phyloP scores from a whole-genome alignment of 2,888 invertebrate genomes.

The Tetranychus truncatus region DNA sequence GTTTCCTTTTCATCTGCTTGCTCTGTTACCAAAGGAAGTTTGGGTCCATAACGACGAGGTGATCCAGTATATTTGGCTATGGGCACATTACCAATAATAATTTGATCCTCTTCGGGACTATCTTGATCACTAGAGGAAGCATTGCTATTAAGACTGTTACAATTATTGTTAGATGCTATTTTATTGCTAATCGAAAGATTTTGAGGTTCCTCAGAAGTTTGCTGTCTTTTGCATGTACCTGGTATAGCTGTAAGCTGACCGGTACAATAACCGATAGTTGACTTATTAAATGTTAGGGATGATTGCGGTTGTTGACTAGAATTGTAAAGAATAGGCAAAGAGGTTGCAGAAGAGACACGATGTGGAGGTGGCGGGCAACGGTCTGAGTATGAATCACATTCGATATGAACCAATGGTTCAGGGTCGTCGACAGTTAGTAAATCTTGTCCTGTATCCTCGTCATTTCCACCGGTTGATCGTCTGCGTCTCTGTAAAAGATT shows the following conservation, averaged over 20 bases:
- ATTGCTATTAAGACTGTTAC: not conserved
- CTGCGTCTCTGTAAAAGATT: not conserved
- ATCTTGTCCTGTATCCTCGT: not conserved
- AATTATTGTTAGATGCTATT: not conserved
- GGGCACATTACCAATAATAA: constrained; percentile 57
- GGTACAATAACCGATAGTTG: not conserved
- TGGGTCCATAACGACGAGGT: constrained; percentile 56
- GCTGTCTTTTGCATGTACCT: not conserved
- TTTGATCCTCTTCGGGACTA: not conserved
- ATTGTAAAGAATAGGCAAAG: not conserved
- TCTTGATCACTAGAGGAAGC: not conserved
- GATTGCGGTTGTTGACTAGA: not conserved
- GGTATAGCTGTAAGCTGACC: not conserved
- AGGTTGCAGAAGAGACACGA: not conserved
- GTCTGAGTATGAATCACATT: not conserved
- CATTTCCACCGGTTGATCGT: not conserved
- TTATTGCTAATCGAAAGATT: not conserved
- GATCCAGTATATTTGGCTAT: constrained; percentile 84
- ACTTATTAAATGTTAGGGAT: not conserved
- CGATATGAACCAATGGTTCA: not conserved
- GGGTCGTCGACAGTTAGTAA: not conserved
- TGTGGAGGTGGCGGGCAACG: not conserved
- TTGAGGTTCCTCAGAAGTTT: not conserved
- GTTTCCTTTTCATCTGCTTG: not conserved
- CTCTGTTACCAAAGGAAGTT: not conserved